A percentile compares a stretch with the other conserved stretches of the same genome.
These are phyloP conservation scores for Pelvicachromis taeniatus DNA, from an alignment of 2,113 vertebrate species.

Conservation along the genomic window DNA sequence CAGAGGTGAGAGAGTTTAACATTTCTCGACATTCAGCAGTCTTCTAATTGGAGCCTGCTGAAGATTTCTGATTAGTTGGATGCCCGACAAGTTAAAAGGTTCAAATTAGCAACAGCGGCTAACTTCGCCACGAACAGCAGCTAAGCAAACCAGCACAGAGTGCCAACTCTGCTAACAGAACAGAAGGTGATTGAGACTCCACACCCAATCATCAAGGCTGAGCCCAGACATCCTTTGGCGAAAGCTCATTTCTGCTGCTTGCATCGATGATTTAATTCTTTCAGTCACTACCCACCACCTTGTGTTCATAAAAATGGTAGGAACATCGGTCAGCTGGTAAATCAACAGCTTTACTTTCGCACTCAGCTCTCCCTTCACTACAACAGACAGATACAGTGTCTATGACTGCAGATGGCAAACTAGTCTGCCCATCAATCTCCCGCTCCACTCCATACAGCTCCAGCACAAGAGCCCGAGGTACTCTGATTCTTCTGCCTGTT, in stretches of 20 bases:
- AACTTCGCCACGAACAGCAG: background rate
- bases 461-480: background rate
- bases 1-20: too few relatives aligned
- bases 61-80: background rate
- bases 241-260: background rate
- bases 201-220: background rate
- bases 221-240: background rate
- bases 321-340: background rate
- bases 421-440: background rate
- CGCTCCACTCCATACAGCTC: background rate
- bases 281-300: background rate
- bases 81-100: background rate
- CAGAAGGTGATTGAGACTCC: rapidly evolving
- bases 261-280: background rate
- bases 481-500: background rate
- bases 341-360: rapidly evolving
- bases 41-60: background rate
- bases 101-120: background rate
- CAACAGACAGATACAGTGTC: rapidly evolving
- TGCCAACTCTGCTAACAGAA: background rate
- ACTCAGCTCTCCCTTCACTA: background rate
- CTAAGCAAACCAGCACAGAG: background rate
- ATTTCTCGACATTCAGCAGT: rapidly evolving
- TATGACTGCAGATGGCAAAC: background rate
- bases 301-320: rapidly evolving